Evolutionary conservation across 2,113 vertebrate genomes (phyloP).

Genomic region (Hyaena hyaena): DNA sequence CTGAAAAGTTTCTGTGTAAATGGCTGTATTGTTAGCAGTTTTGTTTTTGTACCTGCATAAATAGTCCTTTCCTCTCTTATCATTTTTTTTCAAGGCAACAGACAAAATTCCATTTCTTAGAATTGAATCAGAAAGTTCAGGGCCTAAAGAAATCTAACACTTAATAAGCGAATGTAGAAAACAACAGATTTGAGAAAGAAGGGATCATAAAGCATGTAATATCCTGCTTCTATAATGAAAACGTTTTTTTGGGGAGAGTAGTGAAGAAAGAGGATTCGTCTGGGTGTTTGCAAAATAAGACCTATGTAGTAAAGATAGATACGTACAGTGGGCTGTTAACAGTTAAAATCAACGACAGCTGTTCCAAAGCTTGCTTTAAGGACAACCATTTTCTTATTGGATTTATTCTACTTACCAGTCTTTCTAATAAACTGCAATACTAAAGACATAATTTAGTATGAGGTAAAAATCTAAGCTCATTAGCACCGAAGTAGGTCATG

Average conservation of each 20-base stretch:
- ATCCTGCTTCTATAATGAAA: constrained; percentile 33
- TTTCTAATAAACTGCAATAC: not conserved
- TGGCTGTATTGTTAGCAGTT: not conserved
- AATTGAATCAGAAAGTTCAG: not conserved
- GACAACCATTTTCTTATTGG: constrained; percentile 25
- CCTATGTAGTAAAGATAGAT: constrained; percentile 2
- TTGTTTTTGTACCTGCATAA: constrained; percentile 1
- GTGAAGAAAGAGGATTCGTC: not conserved
- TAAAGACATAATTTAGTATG: constrained; percentile 20
- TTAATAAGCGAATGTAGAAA: not conserved
- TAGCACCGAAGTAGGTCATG: not conserved
- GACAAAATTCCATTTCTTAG: constrained; percentile 19
- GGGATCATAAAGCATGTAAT: not conserved
- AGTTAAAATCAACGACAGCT: constrained; percentile 20
- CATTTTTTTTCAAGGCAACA: constrained; percentile 42
- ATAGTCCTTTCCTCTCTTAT: not conserved
- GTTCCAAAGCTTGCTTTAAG: constrained; percentile 6
- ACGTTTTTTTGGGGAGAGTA: not conserved
- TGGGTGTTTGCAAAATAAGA: not conserved
- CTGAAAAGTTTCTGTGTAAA: constrained; percentile 35
- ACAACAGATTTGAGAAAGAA: not conserved
- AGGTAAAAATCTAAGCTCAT: constrained; percentile 15
- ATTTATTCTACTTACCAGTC: not conserved
- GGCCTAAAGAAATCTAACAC: not conserved
- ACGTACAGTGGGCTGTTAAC: not conserved